Conservation (phyloP, 2,113 vertebrate species). For the Tylochromis polylepis region DNA sequence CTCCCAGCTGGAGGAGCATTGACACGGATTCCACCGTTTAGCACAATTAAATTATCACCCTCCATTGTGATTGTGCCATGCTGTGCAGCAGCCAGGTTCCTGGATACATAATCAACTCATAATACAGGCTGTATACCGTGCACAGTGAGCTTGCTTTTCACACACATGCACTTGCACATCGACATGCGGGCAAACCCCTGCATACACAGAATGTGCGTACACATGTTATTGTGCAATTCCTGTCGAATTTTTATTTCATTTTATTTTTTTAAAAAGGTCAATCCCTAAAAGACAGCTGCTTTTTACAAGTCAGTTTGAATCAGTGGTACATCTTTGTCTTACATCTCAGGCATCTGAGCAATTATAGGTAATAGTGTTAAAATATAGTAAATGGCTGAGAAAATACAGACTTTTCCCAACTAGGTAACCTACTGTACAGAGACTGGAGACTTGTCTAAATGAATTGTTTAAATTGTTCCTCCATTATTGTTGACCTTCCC, state of each 20-base stretch:
- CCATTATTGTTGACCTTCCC: constrained; percentile 76
- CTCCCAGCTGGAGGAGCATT: constrained; percentile 86
- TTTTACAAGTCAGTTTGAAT: not conserved
- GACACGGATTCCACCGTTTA: constrained; percentile 84
- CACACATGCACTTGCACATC: not conserved
- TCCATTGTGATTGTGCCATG: constrained; percentile 85
- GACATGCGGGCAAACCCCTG: not conserved
- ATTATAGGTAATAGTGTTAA: constrained; percentile 56
- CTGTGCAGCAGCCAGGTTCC: constrained; percentile 80
- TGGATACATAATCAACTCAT: constrained; percentile 64
- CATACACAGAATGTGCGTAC: not conserved
- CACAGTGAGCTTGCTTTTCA: constrained; percentile 7
- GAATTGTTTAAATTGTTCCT: constrained; percentile 73
- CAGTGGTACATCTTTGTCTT: not conserved
- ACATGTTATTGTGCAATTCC: not conserved
- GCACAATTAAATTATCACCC: constrained; percentile 95
- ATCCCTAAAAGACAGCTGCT: not conserved
- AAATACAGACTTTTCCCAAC: constrained; percentile 50
- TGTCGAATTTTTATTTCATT: not conserved
- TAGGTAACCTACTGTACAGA: constrained; percentile 5
- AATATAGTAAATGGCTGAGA: constrained; percentile 48
- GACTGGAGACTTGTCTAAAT: constrained; percentile 62
- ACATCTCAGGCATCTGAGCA: constrained; percentile 29
- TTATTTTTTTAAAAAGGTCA: not conserved
- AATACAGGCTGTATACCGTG: constrained; percentile 28